Evolutionary conservation across 2,113 vertebrate genomes (phyloP).

Genomic region (Plecturocebus donacophilus): DNA sequence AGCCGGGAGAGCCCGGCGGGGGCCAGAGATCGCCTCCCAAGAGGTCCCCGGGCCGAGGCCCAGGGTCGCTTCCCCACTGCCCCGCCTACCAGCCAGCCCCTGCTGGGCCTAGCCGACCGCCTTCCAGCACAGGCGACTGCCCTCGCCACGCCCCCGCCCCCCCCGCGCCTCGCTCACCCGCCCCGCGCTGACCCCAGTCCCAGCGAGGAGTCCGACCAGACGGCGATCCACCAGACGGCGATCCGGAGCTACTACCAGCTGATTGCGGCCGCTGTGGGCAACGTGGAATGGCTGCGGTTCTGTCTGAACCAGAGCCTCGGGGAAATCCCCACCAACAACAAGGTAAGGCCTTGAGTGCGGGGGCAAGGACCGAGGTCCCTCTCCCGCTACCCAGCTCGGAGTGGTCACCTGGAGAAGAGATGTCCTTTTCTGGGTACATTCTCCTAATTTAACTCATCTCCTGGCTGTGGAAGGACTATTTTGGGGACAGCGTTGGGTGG

Average conservation of each 20-base stretch:
- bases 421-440: neutral
- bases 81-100: neutral
- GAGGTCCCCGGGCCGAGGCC: no score
- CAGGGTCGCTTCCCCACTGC: no score
- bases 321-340: neutral
- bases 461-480: neutral
- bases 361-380: neutral
- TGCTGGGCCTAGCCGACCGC: neutral
- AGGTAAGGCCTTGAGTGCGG: constrained; percentile 38
- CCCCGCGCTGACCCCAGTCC: accelerated
- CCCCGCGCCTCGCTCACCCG: accelerated
- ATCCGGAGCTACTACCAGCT: neutral
- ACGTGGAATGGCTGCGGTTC: constrained; percentile 73
- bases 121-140: neutral
- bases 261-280: constrained; percentile 67
- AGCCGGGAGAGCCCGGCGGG: neutral
- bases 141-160: accelerated
- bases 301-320: neutral
- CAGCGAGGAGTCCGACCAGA: accelerated
- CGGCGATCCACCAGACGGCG: accelerated
- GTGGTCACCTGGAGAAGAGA: neutral
- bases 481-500: neutral
- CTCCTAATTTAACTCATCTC: neutral
- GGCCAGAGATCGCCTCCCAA: no score
- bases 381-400: neutral